phyloP scores from a whole-genome alignment of 2,797 vertebrate genomes.

The Halcyon leucocephala region DNA sequence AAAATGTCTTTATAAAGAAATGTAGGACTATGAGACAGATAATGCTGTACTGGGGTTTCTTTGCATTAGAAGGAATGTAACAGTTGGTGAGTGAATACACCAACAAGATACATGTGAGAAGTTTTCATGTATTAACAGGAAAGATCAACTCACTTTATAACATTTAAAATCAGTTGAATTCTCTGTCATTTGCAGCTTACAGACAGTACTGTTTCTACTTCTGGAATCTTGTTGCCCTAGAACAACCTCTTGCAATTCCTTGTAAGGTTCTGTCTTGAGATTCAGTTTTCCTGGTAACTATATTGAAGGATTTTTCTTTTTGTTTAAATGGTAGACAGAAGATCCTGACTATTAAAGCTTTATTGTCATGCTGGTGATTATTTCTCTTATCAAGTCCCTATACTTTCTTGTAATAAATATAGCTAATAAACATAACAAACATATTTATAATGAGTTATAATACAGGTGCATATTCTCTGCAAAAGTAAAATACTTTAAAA shows the following conservation, averaged over 20 bases:
- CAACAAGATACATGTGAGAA: neutral
- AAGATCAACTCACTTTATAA: neutral
- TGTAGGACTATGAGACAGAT: neutral
- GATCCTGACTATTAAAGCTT: neutral
- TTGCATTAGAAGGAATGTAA: neutral
- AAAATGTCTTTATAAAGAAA: neutral
- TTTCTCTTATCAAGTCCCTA: neutral
- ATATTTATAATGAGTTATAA: neutral
- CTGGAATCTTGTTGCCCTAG: neutral
- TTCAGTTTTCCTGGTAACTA: neutral
- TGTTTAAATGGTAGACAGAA: neutral
- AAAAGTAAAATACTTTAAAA: neutral
- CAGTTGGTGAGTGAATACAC: fast-evolving
- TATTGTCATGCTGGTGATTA: neutral
- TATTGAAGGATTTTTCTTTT: neutral
- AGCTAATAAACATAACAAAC: neutral
- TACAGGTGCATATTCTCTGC: neutral
- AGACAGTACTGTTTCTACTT: neutral
- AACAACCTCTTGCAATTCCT: neutral
- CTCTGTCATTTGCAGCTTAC: neutral
- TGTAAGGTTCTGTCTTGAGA: neutral
- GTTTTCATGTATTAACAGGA: neutral
- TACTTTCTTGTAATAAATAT: neutral
- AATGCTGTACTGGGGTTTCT: neutral
- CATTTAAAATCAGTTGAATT: neutral